Conservation (phyloP, 2,888 invertebrate species). For the Dexiosoma caninum region DNA sequence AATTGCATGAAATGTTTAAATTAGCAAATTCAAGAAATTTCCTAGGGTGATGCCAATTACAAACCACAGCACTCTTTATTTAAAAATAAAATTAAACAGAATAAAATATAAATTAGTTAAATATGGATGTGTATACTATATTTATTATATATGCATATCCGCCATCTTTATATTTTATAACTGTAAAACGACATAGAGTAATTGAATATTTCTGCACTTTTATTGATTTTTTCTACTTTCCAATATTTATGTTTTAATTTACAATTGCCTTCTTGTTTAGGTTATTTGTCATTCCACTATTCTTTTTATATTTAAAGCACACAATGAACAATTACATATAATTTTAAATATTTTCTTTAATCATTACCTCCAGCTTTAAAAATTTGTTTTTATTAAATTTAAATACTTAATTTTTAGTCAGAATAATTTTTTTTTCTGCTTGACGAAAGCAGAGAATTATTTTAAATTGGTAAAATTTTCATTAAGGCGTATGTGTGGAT, state of each 20-base stretch:
- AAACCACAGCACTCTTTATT: neutral
- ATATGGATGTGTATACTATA: too few species aligned
- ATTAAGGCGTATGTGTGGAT: neutral
- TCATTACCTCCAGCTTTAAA: neutral
- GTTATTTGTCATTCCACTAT: neutral
- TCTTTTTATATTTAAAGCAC: too few species aligned
- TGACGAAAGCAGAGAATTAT: neutral
- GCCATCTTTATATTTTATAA: too few species aligned
- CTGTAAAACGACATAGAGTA: too few species aligned
- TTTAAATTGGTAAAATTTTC: neutral
- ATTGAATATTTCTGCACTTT: too few species aligned
- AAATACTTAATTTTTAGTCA: neutral
- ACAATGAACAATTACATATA: neutral
- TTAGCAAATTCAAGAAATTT: neutral
- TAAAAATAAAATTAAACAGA: neutral
- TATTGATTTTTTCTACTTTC: conserved; percentile 43
- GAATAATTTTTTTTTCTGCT: conserved; percentile 19
- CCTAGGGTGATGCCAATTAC: neutral
- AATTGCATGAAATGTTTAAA: conserved; percentile 37
- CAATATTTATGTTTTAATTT: conserved; percentile 19
- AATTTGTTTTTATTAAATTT: neutral
- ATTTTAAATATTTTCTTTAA: neutral
- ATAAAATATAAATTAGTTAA: too few species aligned
- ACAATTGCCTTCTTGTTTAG: neutral
- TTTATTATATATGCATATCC: too few species aligned